Evolutionary conservation across 2,888 invertebrate genomes (phyloP).

Genomic region (Cotesia congregata): DNA sequence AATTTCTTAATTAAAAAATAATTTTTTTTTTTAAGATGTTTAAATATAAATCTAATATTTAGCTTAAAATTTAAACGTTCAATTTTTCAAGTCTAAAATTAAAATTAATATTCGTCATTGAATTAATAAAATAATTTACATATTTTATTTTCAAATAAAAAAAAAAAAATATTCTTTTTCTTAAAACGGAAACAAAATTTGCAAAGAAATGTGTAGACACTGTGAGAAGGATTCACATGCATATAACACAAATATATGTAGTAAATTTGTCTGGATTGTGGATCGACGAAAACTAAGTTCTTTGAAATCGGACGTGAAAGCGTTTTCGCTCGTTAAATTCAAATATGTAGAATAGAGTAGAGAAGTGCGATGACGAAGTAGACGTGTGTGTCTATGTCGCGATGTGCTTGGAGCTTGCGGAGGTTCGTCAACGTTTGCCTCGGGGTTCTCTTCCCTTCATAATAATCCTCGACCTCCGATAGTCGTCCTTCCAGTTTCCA

Average conservation of each 20-base stretch:
- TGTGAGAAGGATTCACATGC: neutral
- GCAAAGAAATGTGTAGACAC: neutral
- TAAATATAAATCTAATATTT: too few relatives aligned
- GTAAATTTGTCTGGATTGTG: conserved; percentile 26
- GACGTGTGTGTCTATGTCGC: conserved; percentile 26
- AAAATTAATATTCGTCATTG: too few relatives aligned
- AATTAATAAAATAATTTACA: too few relatives aligned
- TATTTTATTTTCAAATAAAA: too few relatives aligned
- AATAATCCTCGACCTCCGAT: conserved; percentile 56
- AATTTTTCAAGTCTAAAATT: too few relatives aligned
- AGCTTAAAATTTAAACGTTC: too few relatives aligned
- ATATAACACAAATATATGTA: conserved; percentile 9
- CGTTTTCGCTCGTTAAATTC: conserved; percentile 41
- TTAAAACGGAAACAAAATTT: neutral
- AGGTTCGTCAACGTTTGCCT: conserved; percentile 52
- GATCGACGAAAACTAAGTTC: conserved; percentile 23
- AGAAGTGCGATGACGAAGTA: neutral
- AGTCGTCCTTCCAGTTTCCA: conserved; percentile 50
- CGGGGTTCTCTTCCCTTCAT: conserved; percentile 47
- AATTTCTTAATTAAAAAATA: too few relatives aligned
- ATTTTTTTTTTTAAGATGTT: too few relatives aligned
- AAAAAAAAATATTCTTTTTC: too few relatives aligned
- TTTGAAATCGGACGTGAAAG: conserved; percentile 36
- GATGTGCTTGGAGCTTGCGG: conserved; percentile 40
- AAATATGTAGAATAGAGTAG: conserved; percentile 31